phyloP scores from a whole-genome alignment of 2,888 invertebrate species.

The Ectemnius lituratus region DNA sequence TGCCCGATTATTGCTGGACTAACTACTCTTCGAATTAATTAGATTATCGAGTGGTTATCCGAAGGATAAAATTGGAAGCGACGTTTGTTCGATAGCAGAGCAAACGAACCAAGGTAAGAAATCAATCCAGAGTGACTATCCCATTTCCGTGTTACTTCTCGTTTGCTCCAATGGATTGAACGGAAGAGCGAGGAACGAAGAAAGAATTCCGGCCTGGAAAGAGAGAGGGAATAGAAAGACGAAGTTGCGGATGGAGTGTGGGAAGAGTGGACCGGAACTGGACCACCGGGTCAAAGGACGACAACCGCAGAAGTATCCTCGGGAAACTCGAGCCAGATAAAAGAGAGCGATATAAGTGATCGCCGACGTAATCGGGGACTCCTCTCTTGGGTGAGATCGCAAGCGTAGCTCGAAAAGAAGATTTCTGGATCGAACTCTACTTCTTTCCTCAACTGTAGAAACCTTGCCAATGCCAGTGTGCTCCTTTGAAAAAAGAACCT shows the following conservation, averaged over 20 bases:
- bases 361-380: conserved; percentile 15
- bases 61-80: too few species aligned
- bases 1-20: too few species aligned
- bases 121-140: not conserved
- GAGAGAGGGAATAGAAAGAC: not conserved
- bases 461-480: conserved; percentile 39
- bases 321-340: conserved; percentile 36
- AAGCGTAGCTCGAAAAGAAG: not conserved
- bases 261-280: conserved; percentile 17
- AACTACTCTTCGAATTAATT: too few species aligned
- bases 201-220: too few species aligned
- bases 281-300: conserved; percentile 32
- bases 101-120: not conserved
- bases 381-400: not conserved
- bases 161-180: not conserved
- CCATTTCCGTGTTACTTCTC: not conserved
- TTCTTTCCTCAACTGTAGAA: conserved; percentile 10
- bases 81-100: too few species aligned
- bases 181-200: too few species aligned
- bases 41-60: too few species aligned
- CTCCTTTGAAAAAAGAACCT: not conserved
- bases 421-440: conserved; percentile 18
- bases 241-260: not conserved
- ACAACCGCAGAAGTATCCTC: conserved; percentile 33
- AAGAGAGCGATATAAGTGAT: conserved; percentile 7